A percentile compares a stretch with the other conserved stretches of the same genome.
phyloP scores from a whole-genome alignment of 2,113 vertebrate genomes.

The Carassius carassius region DNA sequence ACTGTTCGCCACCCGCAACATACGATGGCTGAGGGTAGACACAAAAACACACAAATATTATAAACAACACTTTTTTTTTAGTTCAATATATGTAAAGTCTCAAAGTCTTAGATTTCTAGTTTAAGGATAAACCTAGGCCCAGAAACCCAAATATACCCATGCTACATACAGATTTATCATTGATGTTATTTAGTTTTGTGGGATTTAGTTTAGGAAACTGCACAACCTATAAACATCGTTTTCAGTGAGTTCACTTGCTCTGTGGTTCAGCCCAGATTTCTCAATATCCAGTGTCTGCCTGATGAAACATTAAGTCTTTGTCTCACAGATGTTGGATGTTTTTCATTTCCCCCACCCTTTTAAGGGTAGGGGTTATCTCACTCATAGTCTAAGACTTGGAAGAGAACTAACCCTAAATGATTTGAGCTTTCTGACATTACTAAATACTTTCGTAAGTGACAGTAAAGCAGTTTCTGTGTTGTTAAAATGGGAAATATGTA shows the following conservation, averaged over 20 bases:
- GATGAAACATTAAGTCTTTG: neutral
- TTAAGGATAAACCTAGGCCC: neutral
- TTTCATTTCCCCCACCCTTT: neutral
- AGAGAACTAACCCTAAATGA: neutral
- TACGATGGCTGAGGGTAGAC: slow-evolving; percentile 73
- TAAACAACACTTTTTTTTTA: slow-evolving; percentile 22
- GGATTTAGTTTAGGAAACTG: slow-evolving; percentile 21
- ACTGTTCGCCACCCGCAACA: slow-evolving; percentile 75
- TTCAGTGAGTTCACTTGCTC: slow-evolving; percentile 19
- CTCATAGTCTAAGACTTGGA: neutral
- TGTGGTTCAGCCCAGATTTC: slow-evolving; percentile 39
- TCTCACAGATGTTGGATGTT: slow-evolving; percentile 16
- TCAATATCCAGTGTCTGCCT: neutral
- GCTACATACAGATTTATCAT: slow-evolving; percentile 37
- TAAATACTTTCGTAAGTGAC: neutral
- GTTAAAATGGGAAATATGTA: neutral
- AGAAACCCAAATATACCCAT: slow-evolving; percentile 2
- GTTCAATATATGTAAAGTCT: neutral
- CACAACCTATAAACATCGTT: slow-evolving; percentile 47
- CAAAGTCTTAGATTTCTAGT: neutral
- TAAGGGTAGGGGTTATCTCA: neutral
- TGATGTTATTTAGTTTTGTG: slow-evolving; percentile 34
- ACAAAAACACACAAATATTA: slow-evolving; percentile 7
- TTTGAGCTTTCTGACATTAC: neutral
- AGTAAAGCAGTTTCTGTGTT: neutral